Evolutionary conservation across 2,797 vertebrate genomes (phyloP).

Genomic region (Leptodactylus fallax): DNA sequence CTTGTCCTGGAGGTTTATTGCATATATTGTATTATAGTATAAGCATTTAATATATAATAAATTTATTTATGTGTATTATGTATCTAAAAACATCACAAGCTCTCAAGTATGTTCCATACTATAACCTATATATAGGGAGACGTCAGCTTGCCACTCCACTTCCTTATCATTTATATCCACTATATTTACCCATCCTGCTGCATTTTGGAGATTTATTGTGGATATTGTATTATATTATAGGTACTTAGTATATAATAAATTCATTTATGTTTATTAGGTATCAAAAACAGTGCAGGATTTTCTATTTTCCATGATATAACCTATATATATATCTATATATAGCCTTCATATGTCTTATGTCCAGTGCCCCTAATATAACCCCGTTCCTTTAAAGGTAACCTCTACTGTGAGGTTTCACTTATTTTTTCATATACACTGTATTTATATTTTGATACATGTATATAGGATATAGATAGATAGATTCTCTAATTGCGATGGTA

Average conservation of each 20-base stretch:
- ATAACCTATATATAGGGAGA: too few species aligned
- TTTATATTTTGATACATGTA: neutral
- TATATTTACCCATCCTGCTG: neutral
- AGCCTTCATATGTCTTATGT: neutral
- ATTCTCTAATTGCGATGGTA: neutral
- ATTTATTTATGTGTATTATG: too few species aligned
- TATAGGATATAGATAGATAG: neutral
- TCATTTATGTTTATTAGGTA: neutral
- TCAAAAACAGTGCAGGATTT: neutral
- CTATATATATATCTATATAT: neutral
- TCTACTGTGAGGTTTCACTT: too few species aligned
- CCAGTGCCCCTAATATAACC: too few species aligned
- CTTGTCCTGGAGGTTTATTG: too few species aligned
- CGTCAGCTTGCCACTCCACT: neutral
- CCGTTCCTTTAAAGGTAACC: too few species aligned
- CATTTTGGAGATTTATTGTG: neutral
- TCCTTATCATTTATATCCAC: neutral
- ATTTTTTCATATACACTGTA: neutral
- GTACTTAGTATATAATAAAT: neutral
- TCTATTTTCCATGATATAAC: neutral
- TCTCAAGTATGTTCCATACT: too few species aligned
- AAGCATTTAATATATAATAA: too few species aligned
- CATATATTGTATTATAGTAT: too few species aligned
- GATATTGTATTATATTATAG: neutral
- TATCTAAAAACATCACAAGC: too few species aligned